Percentiles rank a stretch among this genome's conserved stretches.
Conservation (phyloP, 2,113 vertebrate species). For the Pedionomus torquatus region DNA sequence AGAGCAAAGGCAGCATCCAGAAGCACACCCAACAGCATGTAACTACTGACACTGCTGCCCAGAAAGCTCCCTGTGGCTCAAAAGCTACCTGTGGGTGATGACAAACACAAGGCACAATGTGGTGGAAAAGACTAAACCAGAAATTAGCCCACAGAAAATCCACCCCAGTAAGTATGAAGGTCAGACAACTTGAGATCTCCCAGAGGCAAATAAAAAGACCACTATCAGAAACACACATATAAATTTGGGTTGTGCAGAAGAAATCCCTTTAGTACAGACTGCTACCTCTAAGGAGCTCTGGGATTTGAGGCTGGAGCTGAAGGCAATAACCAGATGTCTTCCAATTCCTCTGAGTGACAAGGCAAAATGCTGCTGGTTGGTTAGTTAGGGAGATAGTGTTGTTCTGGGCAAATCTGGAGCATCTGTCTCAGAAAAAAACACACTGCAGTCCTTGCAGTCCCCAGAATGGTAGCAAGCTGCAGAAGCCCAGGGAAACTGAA, state of each 20-base stretch:
- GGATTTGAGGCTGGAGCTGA: not conserved
- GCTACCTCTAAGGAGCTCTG: not conserved
- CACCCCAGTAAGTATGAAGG: not conserved
- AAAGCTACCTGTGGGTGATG: not conserved
- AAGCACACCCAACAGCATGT: not conserved
- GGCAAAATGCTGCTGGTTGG: not conserved
- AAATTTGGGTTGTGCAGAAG: not conserved
- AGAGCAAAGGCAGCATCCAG: not conserved
- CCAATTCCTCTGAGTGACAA: not conserved
- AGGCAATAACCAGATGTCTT: not conserved
- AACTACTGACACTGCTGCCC: not conserved
- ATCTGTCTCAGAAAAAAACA: not conserved
- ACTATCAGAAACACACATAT: not conserved
- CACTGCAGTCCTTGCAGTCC: not conserved
- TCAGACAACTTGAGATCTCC: not conserved
- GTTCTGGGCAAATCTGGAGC: not conserved
- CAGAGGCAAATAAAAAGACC: not conserved
- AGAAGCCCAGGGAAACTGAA: not conserved
- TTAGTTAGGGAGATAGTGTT: not conserved
- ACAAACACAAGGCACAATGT: not conserved
- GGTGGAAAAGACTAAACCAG: not conserved
- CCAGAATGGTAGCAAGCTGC: not conserved
- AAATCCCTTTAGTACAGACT: accelerated
- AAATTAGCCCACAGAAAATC: not conserved
- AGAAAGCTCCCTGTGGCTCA: not conserved